Percentiles rank a stretch among this genome's conserved stretches.
Conservation (phyloP, 2,888 invertebrate species). For the Brachyptera putata region DNA sequence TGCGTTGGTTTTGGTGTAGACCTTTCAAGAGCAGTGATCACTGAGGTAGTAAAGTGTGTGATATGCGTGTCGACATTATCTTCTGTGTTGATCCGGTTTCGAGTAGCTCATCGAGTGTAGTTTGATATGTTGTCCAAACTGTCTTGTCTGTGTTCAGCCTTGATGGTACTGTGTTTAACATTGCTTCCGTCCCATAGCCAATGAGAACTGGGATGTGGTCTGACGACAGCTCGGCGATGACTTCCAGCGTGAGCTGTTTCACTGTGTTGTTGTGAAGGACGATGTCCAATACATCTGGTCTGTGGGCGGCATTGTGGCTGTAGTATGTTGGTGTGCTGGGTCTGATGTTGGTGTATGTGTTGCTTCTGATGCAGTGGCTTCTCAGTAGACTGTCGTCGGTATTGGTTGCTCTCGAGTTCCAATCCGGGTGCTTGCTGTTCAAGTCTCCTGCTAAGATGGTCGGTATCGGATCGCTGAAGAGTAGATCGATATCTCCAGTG, state of each 20-base stretch:
- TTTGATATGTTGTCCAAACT: background rate
- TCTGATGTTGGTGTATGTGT: too few species aligned
- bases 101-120: background rate
- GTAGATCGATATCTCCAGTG: slow-evolving; percentile 9
- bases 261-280: background rate
- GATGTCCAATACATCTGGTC: background rate
- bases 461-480: too few species aligned
- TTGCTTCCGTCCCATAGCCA: background rate
- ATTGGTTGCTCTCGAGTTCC: background rate
- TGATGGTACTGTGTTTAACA: background rate
- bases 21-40: background rate
- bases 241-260: background rate
- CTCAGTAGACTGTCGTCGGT: background rate
- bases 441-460: too few species aligned
- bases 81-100: background rate
- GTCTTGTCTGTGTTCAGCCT: background rate
- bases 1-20: background rate
- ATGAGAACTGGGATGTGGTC: background rate
- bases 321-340: background rate
- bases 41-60: background rate
- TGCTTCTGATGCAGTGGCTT: too few species aligned
- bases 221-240: background rate
- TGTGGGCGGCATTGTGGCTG: background rate
- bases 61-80: background rate
- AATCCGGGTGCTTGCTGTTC: slow-evolving; percentile 4